Evolutionary conservation across 1,140 invertebrate genomes (phyloP).

Genomic region (Pygmarrhopalites habei): DNA sequence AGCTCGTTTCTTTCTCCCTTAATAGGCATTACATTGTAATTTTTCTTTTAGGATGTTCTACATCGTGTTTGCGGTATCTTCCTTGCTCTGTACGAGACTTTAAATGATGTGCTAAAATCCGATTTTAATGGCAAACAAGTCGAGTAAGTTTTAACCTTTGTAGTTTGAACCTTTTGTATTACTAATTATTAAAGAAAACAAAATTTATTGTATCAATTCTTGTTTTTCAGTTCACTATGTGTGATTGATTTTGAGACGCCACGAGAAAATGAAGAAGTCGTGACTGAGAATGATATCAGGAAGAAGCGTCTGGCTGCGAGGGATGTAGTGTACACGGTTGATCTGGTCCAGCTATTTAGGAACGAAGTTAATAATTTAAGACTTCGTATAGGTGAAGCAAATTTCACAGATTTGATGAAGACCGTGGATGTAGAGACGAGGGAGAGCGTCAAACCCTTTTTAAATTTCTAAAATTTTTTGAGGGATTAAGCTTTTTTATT

Average conservation of each 20-base stretch:
- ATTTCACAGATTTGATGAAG: constrained; percentile 62
- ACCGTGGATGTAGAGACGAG: constrained; percentile 59
- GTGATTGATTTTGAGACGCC: constrained; percentile 42
- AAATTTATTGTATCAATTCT: constrained; percentile 11
- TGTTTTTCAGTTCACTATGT: constrained; percentile 46
- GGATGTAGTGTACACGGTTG: constrained; percentile 65
- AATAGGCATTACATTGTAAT: no score
- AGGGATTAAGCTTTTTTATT: no score
- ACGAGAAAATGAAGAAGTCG: constrained; percentile 43
- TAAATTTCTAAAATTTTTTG: constrained; percentile 15
- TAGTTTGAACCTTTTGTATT: background rate
- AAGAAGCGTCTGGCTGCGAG: constrained; percentile 53
- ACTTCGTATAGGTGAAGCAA: constrained; percentile 51
- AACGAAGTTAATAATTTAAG: constrained; percentile 36
- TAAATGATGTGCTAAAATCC: constrained; percentile 74
- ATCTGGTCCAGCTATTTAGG: constrained; percentile 46
- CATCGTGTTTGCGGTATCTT: constrained; percentile 68
- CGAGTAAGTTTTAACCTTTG: constrained; percentile 54
- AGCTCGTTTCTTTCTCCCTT: no score
- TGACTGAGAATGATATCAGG: constrained; percentile 53
- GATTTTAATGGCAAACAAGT: constrained; percentile 59
- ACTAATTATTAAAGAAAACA: constrained; percentile 8
- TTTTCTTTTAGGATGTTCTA: constrained; percentile 52
- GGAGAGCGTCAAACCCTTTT: constrained; percentile 47
- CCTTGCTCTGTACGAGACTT: constrained; percentile 66